Base-by-base conservation (phyloP, 2,888 invertebrate species). In the Drosophila acutilabella region DNA sequence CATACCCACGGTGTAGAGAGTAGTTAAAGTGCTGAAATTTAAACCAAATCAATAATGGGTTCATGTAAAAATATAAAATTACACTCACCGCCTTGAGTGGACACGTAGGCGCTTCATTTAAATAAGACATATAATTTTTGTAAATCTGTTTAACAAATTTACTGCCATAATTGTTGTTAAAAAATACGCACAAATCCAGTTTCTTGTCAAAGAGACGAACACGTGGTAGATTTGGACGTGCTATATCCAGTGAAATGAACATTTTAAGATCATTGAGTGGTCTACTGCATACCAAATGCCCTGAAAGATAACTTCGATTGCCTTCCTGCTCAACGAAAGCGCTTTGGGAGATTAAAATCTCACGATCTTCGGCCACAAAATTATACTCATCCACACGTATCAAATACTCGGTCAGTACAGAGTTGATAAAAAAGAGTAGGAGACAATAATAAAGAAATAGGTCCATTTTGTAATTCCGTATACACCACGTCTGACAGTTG, bases 261-360 rank as follows among this genome's bases (percentile, higher is more conserved):
- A 81, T 3, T 26, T 23, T 33, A 2, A 83, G 8, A 1, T 75
- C 58, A n/a, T 59, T 67, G 0, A 81, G 1, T 1, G 54, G 3
- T 10, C 53, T 53, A 14, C 30, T 60, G 4, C 87, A 23, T 1
- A 62, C 2, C 40, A 84, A 59, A 23, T 87, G 68, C 0, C 83
- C 83, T 0, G 82, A 84, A 0, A 83, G 8, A 38, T 81, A 83
- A 26, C 85, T 83, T 0, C 88, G 70, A 59, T 83, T 87, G 3
- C 48, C 57, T 11, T 64, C 64, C 40, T 84, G 85, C 14, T 81
- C 68, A 4, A 84, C 6, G 0, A 36, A 0, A 6, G 61, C 18
- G 6, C 62, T 71, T 6, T 74, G 62, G 30, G 84, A 78, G 0
- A 51, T 18, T 4, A 82, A 18, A 13, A 61, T 10, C 7, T 58